Evolutionary conservation across 2,888 invertebrate genomes (phyloP).

Genomic region (Drosophila leonis): DNA sequence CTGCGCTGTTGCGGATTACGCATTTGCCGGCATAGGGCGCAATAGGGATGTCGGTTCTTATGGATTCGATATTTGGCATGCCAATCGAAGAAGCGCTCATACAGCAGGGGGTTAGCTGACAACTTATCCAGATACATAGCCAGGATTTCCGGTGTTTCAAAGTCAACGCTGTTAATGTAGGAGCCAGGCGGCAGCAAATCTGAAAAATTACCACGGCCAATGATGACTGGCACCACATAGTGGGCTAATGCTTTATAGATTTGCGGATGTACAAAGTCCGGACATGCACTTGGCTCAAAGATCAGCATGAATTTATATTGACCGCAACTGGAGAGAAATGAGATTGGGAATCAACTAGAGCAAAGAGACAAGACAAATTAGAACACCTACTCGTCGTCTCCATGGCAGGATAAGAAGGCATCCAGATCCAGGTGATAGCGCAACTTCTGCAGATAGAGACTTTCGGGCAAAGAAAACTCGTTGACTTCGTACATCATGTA

Average conservation of each 20-base stretch:
- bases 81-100: slow-evolving; percentile 88
- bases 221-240: slow-evolving; percentile 87
- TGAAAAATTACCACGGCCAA: slow-evolving; percentile 88
- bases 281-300: slow-evolving; percentile 89
- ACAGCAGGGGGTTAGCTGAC: slow-evolving; percentile 85
- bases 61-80: slow-evolving; percentile 50
- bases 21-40: slow-evolving; percentile 61
- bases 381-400: slow-evolving; percentile 34
- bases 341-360: not conserved
- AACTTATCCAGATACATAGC: slow-evolving; percentile 86
- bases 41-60: slow-evolving; percentile 43
- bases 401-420: slow-evolving; percentile 31
- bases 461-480: slow-evolving; percentile 32
- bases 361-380: not conserved
- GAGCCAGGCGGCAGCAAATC: slow-evolving; percentile 87
- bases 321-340: slow-evolving; percentile 39
- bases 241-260: slow-evolving; percentile 62
- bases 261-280: slow-evolving; percentile 89
- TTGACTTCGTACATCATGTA: slow-evolving; percentile 59
- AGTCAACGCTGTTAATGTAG: slow-evolving; percentile 88
- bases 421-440: slow-evolving; percentile 38
- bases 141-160: slow-evolving; percentile 86
- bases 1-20: slow-evolving; percentile 7
- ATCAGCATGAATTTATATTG: slow-evolving; percentile 88
- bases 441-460: slow-evolving; percentile 50